These are phyloP conservation scores for Polydrusus pterygomalis DNA, from an alignment of 2,888 invertebrate species.

Conservation along the genomic window DNA sequence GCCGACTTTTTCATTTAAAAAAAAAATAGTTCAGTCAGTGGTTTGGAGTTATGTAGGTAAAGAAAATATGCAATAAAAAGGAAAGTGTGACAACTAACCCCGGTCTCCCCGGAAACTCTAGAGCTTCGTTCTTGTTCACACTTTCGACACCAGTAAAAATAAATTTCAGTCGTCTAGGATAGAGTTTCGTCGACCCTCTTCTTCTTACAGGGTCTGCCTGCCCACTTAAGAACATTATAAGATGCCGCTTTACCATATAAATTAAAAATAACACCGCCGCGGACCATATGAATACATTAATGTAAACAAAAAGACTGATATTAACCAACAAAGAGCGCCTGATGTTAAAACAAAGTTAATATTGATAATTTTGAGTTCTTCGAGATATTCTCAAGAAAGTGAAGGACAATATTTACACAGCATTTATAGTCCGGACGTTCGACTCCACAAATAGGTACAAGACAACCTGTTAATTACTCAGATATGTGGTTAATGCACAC, in stretches of 20 bases:
- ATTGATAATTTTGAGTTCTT: constrained; percentile 70
- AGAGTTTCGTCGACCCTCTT: constrained; percentile 8
- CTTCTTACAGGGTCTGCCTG: constrained; percentile 12
- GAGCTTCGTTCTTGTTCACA: no score
- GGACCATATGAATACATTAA: constrained; percentile 46
- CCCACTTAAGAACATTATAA: constrained; percentile 45
- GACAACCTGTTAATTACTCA: constrained; percentile 72
- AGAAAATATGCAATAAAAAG: no score
- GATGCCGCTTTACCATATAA: constrained; percentile 48
- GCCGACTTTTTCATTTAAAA: no score
- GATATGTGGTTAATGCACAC: constrained; percentile 70
- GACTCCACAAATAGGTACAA: constrained; percentile 71
- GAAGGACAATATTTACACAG: constrained; percentile 71
- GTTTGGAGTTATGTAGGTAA: no score
- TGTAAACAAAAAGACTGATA: constrained; percentile 53
- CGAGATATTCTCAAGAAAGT: constrained; percentile 70
- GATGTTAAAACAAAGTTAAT: constrained; percentile 69
- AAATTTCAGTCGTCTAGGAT: background rate
- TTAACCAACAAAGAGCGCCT: constrained; percentile 59
- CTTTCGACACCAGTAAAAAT: background rate
- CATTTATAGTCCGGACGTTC: constrained; percentile 71
- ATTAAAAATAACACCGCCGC: constrained; percentile 52
- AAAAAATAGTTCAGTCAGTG: no score
- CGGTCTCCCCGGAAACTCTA: no score
- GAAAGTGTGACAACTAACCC: no score